Conservation (phyloP, 2,888 invertebrate genomes). For the Keiferia lycopersicella region DNA sequence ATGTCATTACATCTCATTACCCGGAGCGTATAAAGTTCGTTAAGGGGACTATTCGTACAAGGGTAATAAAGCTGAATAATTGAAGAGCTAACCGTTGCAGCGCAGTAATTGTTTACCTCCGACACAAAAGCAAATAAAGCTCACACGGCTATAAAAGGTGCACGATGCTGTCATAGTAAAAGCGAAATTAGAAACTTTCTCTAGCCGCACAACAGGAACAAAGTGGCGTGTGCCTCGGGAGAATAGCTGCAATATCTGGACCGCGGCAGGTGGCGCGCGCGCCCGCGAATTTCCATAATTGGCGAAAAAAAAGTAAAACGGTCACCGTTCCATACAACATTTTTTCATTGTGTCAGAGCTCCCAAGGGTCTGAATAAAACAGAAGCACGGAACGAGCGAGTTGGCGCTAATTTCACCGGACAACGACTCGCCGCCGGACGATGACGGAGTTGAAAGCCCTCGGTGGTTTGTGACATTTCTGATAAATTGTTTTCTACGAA, state of each 20-base stretch:
- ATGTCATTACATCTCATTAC: slow-evolving; percentile 24
- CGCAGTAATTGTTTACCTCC: slow-evolving; percentile 26
- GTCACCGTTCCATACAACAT: slow-evolving; percentile 63
- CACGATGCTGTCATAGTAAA: slow-evolving; percentile 44
- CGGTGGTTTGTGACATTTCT: slow-evolving; percentile 40
- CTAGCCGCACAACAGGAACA: slow-evolving; percentile 52
- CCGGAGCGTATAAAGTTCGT: slow-evolving; percentile 20
- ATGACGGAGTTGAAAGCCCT: slow-evolving; percentile 51
- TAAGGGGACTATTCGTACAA: slow-evolving; percentile 22
- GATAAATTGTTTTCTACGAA: slow-evolving; percentile 43
- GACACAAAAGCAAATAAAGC: slow-evolving; percentile 32
- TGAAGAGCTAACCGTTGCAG: slow-evolving; percentile 23
- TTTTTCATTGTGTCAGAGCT: slow-evolving; percentile 69
- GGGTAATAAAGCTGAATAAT: slow-evolving; percentile 26
- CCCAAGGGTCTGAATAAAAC: slow-evolving; percentile 74
- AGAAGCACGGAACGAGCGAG: slow-evolving; percentile 62
- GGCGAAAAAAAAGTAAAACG: slow-evolving; percentile 60
- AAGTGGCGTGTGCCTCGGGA: slow-evolving; percentile 46
- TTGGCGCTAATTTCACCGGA: slow-evolving; percentile 64
- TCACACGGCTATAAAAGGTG: slow-evolving; percentile 31
- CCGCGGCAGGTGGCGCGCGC: slow-evolving; percentile 63
- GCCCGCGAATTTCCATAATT: slow-evolving; percentile 68
- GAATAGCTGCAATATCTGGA: slow-evolving; percentile 39
- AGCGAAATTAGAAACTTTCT: slow-evolving; percentile 63
- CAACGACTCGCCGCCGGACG: slow-evolving; percentile 56